Conservation (phyloP, 2,888 invertebrate genomes). For the Drosophila neutralis region DNA sequence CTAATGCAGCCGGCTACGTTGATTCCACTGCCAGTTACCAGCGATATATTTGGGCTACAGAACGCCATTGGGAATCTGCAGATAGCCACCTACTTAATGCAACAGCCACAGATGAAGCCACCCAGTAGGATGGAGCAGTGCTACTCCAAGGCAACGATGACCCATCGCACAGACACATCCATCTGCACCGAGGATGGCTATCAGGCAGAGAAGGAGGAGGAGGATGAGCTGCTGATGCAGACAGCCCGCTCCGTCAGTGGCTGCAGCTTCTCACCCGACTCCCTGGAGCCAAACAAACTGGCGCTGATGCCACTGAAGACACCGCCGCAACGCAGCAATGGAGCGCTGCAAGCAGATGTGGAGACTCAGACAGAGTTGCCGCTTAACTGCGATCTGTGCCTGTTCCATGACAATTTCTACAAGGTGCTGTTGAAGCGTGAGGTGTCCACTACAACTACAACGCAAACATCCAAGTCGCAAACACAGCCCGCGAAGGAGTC, state of each 20-base stretch:
- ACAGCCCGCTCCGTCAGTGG: constrained; percentile 60
- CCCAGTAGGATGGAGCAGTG: constrained; percentile 62
- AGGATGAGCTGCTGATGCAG: constrained; percentile 34
- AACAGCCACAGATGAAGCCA: constrained; percentile 77
- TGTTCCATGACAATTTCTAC: constrained; percentile 84
- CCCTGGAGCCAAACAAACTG: constrained; percentile 61
- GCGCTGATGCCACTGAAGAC: constrained; percentile 73
- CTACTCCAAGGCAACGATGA: constrained; percentile 74
- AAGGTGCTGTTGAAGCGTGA: constrained; percentile 84
- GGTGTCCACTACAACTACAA: constrained; percentile 84
- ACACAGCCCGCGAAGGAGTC: constrained; percentile 74
- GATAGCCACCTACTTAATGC: constrained; percentile 84
- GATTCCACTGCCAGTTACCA: constrained; percentile 84
- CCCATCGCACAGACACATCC: constrained; percentile 80
- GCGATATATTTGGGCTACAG: constrained; percentile 83
- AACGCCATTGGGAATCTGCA: constrained; percentile 84
- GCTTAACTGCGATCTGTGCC: constrained; percentile 83
- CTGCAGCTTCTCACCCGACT: constrained; percentile 71
- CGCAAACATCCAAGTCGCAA: constrained; percentile 83
- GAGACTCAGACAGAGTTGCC: constrained; percentile 84
- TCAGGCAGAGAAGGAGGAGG: constrained; percentile 63
- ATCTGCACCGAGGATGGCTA: constrained; percentile 79
- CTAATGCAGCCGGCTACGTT: constrained; percentile 84
- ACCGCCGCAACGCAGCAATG: constrained; percentile 20
- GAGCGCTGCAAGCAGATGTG: constrained; percentile 70